A percentile compares a stretch with the other conserved stretches of the same genome.
These are phyloP conservation scores for Myotis myotis DNA, from an alignment of 2,797 vertebrate genomes.

Conservation along the genomic window DNA sequence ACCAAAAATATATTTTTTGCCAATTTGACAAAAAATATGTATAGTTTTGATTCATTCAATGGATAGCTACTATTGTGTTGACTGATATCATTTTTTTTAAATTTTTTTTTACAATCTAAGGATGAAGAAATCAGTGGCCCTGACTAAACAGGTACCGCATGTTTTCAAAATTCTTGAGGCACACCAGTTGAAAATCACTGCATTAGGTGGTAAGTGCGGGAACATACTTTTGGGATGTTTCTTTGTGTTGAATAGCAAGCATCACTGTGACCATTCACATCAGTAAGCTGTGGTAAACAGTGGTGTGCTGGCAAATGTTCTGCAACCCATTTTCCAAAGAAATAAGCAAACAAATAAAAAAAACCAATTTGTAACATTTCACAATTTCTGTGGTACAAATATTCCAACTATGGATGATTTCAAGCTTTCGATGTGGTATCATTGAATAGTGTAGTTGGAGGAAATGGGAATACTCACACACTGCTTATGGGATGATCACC, in stretches of 20 bases:
- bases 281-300: not conserved
- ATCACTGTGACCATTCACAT: not conserved
- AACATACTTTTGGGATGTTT: not conserved
- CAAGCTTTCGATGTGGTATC: not conserved
- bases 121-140: not conserved
- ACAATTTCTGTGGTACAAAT: not conserved
- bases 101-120: too few species aligned
- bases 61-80: not conserved
- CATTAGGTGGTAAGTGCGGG: not conserved
- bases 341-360: too few species aligned
- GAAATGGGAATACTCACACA: not conserved
- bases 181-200: fast-evolving
- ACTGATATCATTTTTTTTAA: not conserved
- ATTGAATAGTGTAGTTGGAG: not conserved
- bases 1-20: not conserved
- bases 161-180: not conserved
- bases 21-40: not conserved
- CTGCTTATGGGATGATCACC: not conserved
- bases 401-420: not conserved
- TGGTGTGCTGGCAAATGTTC: not conserved
- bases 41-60: not conserved
- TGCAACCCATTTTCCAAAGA: not conserved
- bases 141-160: not conserved
- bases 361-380: not conserved
- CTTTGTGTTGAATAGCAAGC: not conserved